These are phyloP conservation scores for Agrochola circellaris DNA, from an alignment of 2,888 invertebrate genomes.

Conservation along the genomic window DNA sequence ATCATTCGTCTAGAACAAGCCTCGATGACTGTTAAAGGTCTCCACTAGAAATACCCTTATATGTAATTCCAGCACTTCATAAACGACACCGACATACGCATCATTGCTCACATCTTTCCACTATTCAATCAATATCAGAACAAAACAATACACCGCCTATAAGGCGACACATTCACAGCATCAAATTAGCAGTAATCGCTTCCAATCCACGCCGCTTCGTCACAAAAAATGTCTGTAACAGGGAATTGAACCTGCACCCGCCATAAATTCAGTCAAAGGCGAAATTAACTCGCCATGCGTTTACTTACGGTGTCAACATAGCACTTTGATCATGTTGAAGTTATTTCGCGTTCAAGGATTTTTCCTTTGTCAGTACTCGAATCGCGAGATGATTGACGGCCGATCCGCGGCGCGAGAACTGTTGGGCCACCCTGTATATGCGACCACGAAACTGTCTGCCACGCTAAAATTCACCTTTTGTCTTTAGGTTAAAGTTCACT, in stretches of 20 bases:
- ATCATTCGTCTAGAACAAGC: not conserved
- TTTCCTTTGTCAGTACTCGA: conserved; percentile 88
- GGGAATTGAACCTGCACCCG: conserved; percentile 70
- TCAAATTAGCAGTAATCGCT: conserved; percentile 62
- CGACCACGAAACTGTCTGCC: conserved; percentile 13
- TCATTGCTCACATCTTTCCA: conserved; percentile 31
- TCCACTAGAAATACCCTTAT: conserved; percentile 16
- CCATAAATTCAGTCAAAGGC: conserved; percentile 77
- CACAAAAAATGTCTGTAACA: conserved; percentile 67
- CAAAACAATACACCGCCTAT: conserved; percentile 35
- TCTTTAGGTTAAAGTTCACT: not conserved
- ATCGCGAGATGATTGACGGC: conserved; percentile 88
- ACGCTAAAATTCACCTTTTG: conserved; percentile 27
- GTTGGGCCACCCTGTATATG: conserved; percentile 61
- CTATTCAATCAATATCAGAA: conserved; percentile 56
- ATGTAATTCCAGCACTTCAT: conserved; percentile 3
- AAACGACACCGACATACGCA: conserved; percentile 11
- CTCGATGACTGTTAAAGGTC: not conserved
- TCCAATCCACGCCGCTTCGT: conserved; percentile 47
- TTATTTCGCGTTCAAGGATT: conserved; percentile 85
- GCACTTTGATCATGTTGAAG: conserved; percentile 87
- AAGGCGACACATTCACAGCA: conserved; percentile 55
- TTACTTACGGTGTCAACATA: conserved; percentile 81
- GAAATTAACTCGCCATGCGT: conserved; percentile 87
- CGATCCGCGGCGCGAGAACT: conserved; percentile 86